Evolutionary conservation across 2,888 invertebrate genomes (phyloP), one percentile per base, ranked within the genome.

Genomic region (Conops quadrifasciatus): DNA sequence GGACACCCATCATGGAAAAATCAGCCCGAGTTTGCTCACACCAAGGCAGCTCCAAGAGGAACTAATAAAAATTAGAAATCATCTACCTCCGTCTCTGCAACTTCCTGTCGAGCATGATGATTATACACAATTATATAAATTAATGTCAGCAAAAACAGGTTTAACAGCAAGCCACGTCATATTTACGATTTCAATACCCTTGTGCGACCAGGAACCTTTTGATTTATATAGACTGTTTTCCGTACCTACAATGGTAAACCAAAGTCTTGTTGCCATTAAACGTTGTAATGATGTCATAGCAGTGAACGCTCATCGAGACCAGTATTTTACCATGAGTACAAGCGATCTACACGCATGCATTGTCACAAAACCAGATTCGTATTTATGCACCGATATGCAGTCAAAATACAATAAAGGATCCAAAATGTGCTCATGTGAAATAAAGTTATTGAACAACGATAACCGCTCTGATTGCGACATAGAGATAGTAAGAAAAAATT

Each of bases 1-100:
- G 7, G 53, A 56, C 53, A 56, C 53, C 19, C 53, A 56, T 19
- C 53, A 56, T 56, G 53, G 53, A 21, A 56, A 56, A 56, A 56
- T 56, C 4, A 56, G 21, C 21, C 53, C 53, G 3, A n/a, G 13
- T 21, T 56, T 56, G 21, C 21, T 21, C 19, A 56, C 53, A 24
- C 24, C 19, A 21, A 21, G 19, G 19, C 24, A 56, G 7, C 21
- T 56, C 4, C 3, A 36, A 21, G 21, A 56, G 21, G 24, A 56
- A 13, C 24, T 56, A 21, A 1, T 1, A 56, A 56, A 21, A 56
- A 56, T 56, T 56, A n/a, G 56, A 24, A 56, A 56, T 56, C 19
- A 56, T 56, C 24, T 56, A 19, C 56, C 56, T 56, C 24, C 56
- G 24, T 56, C 56, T 21, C 24, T 21, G 56, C 56, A 24, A 24